Base-by-base conservation (phyloP, 2,797 vertebrate genomes). In the Dallia pectoralis region DNA sequence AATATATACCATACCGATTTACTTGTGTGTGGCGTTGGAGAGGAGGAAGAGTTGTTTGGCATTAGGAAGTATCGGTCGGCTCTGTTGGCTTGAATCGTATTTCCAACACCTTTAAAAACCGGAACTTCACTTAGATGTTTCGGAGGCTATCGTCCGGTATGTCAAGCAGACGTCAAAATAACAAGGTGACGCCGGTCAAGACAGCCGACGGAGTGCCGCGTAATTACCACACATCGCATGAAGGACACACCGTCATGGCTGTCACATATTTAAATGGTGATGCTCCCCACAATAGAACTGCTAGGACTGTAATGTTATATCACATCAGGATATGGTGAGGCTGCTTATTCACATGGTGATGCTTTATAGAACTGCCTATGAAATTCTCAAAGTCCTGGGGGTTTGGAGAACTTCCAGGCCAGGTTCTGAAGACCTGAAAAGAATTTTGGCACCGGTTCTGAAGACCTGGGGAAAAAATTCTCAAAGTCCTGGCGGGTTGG, bases 201-300 rank as follows among this genome's bases (percentile, higher is more conserved):
- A 75, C 65, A 71, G 68, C 74, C 75, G 56, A 73, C 5, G 9
- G 51, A 71, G 77, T 67, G 51, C 73, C 27, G 68, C 71, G 30
- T 75, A 71, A 76, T 79, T 79, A 80, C 51, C 71, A 29, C 71
- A 29, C 74, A 76, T 72, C 15, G 77, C 67, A 78, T 69, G 78
- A 72, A 51, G 27, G 63, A 16, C 74, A 76, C 61, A 29, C 62
- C 79, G 72, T 63, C 75, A 73, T 36, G 61, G 32, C 73, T 48
- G 63, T 62, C 56, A 66, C 74, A 69, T 72, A 66, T 80, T 81
- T 77, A 72, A 4, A 74, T n/a, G 19, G 25, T 27, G 76, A 77
- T 67, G 0, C 18, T 44, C 36, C 63, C 83, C 84, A 86, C 73
- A 64, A 56, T 77, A 80, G 67, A 84, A 83, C 86, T 87, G 77